phyloP scores from a whole-genome alignment of 2,888 invertebrate genomes.

The Nasonia oneida region DNA sequence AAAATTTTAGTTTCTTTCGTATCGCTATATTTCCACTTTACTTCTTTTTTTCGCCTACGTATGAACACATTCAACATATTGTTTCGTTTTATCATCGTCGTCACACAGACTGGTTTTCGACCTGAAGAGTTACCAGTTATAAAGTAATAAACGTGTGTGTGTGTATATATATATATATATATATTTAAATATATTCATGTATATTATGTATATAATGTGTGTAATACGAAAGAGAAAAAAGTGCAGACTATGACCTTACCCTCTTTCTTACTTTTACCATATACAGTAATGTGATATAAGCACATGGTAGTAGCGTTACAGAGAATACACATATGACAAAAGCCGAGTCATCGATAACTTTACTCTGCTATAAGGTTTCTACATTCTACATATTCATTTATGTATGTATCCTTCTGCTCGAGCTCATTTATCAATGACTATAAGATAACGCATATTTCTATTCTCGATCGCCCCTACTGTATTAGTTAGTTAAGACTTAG shows the following conservation, averaged over 20 bases:
- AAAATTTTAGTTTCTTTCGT: conserved; percentile 54
- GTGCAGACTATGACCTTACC: conserved; percentile 58
- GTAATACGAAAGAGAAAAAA: conserved; percentile 62
- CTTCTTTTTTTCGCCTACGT: conserved; percentile 67
- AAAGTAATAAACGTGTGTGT: conserved; percentile 57
- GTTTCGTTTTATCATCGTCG: conserved; percentile 67
- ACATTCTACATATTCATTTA: not conserved
- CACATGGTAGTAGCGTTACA: conserved; percentile 40
- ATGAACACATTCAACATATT: conserved; percentile 75
- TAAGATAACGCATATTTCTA: conserved; percentile 29
- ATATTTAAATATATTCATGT: not conserved
- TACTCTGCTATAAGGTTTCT: not conserved
- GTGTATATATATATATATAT: not conserved
- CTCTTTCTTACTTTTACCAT: conserved; percentile 46
- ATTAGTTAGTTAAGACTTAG: conserved; percentile 61
- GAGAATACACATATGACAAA: conserved; percentile 18
- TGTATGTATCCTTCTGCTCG: not conserved
- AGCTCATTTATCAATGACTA: conserved; percentile 23
- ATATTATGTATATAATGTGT: conserved; percentile 37
- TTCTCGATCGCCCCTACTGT: conserved; percentile 47
- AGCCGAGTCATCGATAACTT: conserved; percentile 33
- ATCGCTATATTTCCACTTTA: conserved; percentile 40
- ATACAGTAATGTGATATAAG: conserved; percentile 24
- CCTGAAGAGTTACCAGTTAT: conserved; percentile 67
- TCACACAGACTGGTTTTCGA: conserved; percentile 65